Evolutionary conservation across 2,113 vertebrate species (phyloP).

Genomic region (Plotosus lineatus): DNA sequence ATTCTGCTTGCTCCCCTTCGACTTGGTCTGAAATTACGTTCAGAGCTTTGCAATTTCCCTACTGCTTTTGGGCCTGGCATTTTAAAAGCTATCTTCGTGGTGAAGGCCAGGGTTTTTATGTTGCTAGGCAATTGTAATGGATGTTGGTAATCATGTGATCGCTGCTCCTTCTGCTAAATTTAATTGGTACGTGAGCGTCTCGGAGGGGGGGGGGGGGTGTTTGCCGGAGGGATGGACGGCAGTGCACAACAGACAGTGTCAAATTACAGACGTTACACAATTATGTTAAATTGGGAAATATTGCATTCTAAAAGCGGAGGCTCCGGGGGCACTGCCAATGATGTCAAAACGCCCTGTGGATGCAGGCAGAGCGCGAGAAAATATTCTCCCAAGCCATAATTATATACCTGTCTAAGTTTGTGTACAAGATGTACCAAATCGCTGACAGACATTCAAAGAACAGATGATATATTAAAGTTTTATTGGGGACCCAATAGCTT

Average conservation of each 20-base stretch:
- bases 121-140: conserved; percentile 71
- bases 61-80: conserved; percentile 54
- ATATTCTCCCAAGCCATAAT: conserved; percentile 29
- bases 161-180: conserved; percentile 68
- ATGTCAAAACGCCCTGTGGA: conserved; percentile 24
- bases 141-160: conserved; percentile 73
- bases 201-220: conserved; percentile 63
- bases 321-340: conserved; percentile 55
- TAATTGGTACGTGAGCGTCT: conserved; percentile 72
- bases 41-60: conserved; percentile 49
- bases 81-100: conserved; percentile 64
- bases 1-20: conserved; percentile 10
- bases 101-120: conserved; percentile 59
- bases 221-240: conserved; percentile 56
- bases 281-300: conserved; percentile 78
- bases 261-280: conserved; percentile 74
- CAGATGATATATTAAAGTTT: conserved; percentile 30
- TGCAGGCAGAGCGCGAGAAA: not conserved
- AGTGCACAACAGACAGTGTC: conserved; percentile 68
- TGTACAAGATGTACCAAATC: not conserved
- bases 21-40: conserved; percentile 44
- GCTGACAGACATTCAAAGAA: conserved; percentile 20
- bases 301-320: conserved; percentile 68
- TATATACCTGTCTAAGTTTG: conserved; percentile 8
- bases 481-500: conserved; percentile 3